phyloP scores from a whole-genome alignment of 2,888 invertebrate species.

The Axea sp. region DNA sequence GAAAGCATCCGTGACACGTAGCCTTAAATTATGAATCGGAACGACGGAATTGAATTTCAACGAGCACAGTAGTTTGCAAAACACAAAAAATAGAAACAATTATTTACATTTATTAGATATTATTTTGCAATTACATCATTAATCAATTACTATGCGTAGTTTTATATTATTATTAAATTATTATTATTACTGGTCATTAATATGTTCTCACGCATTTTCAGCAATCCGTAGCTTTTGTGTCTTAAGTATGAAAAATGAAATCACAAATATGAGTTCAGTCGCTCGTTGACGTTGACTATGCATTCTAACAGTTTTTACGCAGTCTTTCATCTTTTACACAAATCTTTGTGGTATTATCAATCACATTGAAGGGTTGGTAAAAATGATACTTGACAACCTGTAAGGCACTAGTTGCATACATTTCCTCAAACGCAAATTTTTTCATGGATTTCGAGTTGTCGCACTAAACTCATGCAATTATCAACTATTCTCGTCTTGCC shows the following conservation, averaged over 20 bases:
- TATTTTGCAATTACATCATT: slow-evolving; percentile 38
- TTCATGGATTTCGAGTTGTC: too few species aligned
- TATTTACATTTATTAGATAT: slow-evolving; percentile 50
- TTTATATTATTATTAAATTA: slow-evolving; percentile 21
- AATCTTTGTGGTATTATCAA: slow-evolving; percentile 2
- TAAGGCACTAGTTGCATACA: slow-evolving; percentile 3
- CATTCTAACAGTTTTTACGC: slow-evolving; percentile 10
- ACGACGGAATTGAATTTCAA: too few species aligned
- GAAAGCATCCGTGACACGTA: too few species aligned
- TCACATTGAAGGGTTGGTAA: too few species aligned
- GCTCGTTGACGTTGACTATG: slow-evolving; percentile 17
- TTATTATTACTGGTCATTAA: slow-evolving; percentile 33
- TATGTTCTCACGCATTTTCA: slow-evolving; percentile 24
- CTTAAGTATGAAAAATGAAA: slow-evolving; percentile 1
- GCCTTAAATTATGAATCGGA: too few species aligned
- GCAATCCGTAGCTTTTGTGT: slow-evolving; percentile 9
- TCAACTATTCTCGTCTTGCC: too few species aligned
- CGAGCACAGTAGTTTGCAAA: too few species aligned
- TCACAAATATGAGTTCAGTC: slow-evolving; percentile 31
- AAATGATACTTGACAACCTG: slow-evolving; percentile 3
- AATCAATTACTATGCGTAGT: slow-evolving; percentile 10
- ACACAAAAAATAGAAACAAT: slow-evolving; percentile 42
- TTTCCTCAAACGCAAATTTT: too few species aligned
- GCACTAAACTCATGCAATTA: too few species aligned
- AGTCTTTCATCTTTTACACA: slow-evolving; percentile 2